These are phyloP conservation scores for Chrysolina oricalcia DNA, from an alignment of 2,888 invertebrate species.

Conservation along the genomic window DNA sequence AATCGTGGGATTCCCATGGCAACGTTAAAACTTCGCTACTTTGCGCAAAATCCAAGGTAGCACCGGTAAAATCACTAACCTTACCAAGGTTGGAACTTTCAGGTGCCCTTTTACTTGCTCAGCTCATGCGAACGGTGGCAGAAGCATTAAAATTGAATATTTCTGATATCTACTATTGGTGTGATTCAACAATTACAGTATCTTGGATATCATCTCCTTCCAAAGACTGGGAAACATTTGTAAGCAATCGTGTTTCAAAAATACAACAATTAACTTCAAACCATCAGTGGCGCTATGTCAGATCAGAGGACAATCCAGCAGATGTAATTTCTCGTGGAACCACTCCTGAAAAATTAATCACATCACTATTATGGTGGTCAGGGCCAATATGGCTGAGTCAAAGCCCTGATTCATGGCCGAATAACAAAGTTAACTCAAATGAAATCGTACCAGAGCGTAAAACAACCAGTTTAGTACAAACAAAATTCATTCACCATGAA, in stretches of 20 bases:
- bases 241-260: constrained; percentile 60
- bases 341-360: constrained; percentile 13
- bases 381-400: background rate
- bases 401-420: constrained; percentile 12
- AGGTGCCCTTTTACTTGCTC: constrained; percentile 42
- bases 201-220: constrained; percentile 47
- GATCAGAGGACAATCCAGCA: constrained; percentile 60
- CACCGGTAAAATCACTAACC: constrained; percentile 46
- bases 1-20: constrained; percentile 31
- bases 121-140: constrained; percentile 36
- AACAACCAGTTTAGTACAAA: background rate
- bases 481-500: background rate
- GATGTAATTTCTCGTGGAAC: constrained; percentile 61
- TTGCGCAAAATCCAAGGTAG: constrained; percentile 44
- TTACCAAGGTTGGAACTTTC: constrained; percentile 44
- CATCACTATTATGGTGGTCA: constrained; percentile 27
- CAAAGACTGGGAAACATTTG: constrained; percentile 49
- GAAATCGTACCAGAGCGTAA: constrained; percentile 26
- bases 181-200: constrained; percentile 51
- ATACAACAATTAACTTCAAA: constrained; percentile 57
- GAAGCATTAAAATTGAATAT: constrained; percentile 29
- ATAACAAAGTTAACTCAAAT: background rate
- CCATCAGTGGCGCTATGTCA: constrained; percentile 58
- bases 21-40: constrained; percentile 35
- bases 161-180: constrained; percentile 49